Conservation (phyloP, 2,113 vertebrate genomes). For the Narcine bancroftii region DNA sequence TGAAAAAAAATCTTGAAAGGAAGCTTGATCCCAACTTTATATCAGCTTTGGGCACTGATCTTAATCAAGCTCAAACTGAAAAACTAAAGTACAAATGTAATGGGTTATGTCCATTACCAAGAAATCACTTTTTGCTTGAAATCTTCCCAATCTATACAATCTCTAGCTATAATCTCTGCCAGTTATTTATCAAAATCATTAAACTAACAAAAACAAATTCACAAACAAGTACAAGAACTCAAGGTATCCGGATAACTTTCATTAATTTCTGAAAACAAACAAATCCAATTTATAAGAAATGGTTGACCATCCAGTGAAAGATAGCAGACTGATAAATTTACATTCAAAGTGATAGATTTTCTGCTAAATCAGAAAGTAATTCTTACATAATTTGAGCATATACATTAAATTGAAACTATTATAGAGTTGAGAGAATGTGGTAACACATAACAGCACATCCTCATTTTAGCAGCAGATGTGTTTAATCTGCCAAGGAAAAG, state of each 20-base stretch:
- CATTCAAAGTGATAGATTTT: not conserved
- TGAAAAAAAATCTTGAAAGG: not conserved
- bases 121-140: not conserved
- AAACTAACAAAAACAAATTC: not conserved
- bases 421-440: not conserved
- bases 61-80: not conserved
- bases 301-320: not conserved
- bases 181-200: conserved; percentile 16
- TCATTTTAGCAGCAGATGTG: not conserved
- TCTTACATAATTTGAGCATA: not conserved
- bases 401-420: not conserved
- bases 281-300: not conserved
- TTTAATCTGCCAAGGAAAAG: not conserved
- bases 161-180: no score
- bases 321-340: not conserved
- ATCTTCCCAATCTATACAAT: not conserved
- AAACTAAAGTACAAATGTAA: not conserved
- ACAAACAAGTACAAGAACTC: not conserved
- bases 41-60: not conserved
- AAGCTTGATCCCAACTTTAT: not conserved
- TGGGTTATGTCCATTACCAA: not conserved
- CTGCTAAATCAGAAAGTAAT: not conserved
- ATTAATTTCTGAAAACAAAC: not conserved
- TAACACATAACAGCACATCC: no score
- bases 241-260: not conserved